Percentiles rank a stretch among this genome's conserved stretches.
phyloP scores from a whole-genome alignment of 2,888 invertebrate species.

The Drosophila vallismaia region DNA sequence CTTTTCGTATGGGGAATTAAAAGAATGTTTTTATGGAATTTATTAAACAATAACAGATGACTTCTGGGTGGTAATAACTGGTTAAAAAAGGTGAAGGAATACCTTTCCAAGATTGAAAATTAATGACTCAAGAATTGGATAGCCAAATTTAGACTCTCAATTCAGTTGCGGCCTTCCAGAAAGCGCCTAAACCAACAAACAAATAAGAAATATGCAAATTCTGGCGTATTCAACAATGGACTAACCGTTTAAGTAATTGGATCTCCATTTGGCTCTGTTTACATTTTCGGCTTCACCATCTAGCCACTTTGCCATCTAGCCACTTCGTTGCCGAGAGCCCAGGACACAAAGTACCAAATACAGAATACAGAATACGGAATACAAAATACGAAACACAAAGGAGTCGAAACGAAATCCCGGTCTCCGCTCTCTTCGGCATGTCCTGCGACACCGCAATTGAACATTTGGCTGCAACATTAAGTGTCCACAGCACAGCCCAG shows the following conservation, averaged over 20 bases:
- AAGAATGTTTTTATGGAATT: conserved; percentile 1
- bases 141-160: conserved; percentile 4
- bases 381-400: conserved; percentile 52
- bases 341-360: not conserved
- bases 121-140: conserved; percentile 3
- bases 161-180: conserved; percentile 31
- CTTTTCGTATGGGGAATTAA: not conserved
- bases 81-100: not conserved
- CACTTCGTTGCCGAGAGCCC: conserved; percentile 53
- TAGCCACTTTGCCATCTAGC: conserved; percentile 48
- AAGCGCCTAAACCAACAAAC: conserved; percentile 54
- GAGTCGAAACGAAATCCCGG: conserved; percentile 61
- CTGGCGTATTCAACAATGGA: conserved; percentile 81
- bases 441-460: conserved; percentile 80
- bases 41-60: not conserved
- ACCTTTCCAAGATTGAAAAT: not conserved
- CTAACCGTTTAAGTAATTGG: conserved; percentile 84
- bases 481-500: conserved; percentile 21
- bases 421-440: conserved; percentile 70
- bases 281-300: conserved; percentile 61
- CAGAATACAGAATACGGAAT: not conserved
- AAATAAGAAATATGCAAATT: conserved; percentile 83
- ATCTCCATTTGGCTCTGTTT: conserved; percentile 83
- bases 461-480: conserved; percentile 75
- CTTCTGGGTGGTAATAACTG: not conserved